Evolutionary conservation across 2,888 invertebrate genomes (phyloP).

Genomic region (Synanthedon myopaeformis): DNA sequence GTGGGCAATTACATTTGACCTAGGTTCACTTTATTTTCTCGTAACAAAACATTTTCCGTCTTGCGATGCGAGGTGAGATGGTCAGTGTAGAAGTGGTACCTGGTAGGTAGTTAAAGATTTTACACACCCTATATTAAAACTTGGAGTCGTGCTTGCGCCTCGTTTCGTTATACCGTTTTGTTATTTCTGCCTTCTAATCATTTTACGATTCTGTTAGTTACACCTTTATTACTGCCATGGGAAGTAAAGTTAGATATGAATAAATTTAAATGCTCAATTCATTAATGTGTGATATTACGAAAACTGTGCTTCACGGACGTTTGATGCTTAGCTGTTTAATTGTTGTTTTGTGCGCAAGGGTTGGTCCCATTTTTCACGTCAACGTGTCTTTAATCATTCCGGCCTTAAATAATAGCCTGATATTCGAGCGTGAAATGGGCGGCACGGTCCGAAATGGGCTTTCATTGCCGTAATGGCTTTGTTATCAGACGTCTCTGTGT

Average conservation of each 20-base stretch:
- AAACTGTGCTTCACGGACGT: neutral
- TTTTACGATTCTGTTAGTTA: no score
- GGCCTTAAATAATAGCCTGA: slow-evolving; percentile 13
- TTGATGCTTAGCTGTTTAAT: neutral
- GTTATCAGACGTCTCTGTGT: slow-evolving; percentile 44
- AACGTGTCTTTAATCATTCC: slow-evolving; percentile 8
- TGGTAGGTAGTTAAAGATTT: no score
- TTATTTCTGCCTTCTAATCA: no score
- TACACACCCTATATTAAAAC: no score
- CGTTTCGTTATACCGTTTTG: no score
- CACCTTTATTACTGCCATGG: no score
- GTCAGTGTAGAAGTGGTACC: no score
- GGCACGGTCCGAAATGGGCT: slow-evolving; percentile 26
- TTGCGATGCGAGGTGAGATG: no score
- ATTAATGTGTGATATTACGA: no score
- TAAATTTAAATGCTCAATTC: no score
- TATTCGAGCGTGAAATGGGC: slow-evolving; percentile 25
- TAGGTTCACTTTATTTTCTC: slow-evolving; percentile 8
- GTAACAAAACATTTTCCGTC: neutral
- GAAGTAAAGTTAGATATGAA: no score
- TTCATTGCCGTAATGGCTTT: slow-evolving; percentile 51
- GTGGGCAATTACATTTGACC: slow-evolving; percentile 19
- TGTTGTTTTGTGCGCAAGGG: neutral
- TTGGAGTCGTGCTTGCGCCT: no score
- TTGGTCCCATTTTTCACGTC: slow-evolving; percentile 10